phyloP scores from a whole-genome alignment of 2,113 vertebrate genomes.

The Lepus europaeus region DNA sequence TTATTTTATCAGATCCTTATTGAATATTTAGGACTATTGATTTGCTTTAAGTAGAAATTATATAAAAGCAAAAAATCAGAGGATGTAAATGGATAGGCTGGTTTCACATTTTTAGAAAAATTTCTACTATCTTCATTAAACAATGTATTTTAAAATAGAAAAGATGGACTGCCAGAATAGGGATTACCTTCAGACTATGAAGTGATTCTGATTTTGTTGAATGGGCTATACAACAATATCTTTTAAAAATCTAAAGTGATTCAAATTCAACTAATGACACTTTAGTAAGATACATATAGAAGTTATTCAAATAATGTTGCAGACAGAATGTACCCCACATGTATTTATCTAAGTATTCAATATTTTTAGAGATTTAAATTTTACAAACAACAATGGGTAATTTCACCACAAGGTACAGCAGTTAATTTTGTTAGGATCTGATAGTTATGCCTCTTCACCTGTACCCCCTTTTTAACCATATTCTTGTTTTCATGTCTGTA shows the following conservation, averaged over 20 bases:
- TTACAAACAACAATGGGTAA: not conserved
- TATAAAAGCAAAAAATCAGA: not conserved
- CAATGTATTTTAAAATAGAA: not conserved
- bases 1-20: not conserved
- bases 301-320: not conserved
- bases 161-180: not conserved
- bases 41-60: conserved; percentile 7
- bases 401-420: not conserved
- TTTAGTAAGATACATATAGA: not conserved
- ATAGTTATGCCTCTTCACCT: not conserved
- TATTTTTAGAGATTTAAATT: not conserved
- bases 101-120: too few species aligned
- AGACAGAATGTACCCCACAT: not conserved
- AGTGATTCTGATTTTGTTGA: not conserved
- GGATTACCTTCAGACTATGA: not conserved
- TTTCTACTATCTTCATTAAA: not conserved
- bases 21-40: not conserved
- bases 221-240: not conserved
- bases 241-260: not conserved
- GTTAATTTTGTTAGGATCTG: not conserved
- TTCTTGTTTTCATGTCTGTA: not conserved
- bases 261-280: not conserved
- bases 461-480: not conserved
- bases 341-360: not conserved
- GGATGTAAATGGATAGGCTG: not conserved